A percentile compares a stretch with the other conserved stretches of the same genome.
Conservation (phyloP, 2,797 vertebrate genomes). For the Typhlichthys eigenmanni region DNA sequence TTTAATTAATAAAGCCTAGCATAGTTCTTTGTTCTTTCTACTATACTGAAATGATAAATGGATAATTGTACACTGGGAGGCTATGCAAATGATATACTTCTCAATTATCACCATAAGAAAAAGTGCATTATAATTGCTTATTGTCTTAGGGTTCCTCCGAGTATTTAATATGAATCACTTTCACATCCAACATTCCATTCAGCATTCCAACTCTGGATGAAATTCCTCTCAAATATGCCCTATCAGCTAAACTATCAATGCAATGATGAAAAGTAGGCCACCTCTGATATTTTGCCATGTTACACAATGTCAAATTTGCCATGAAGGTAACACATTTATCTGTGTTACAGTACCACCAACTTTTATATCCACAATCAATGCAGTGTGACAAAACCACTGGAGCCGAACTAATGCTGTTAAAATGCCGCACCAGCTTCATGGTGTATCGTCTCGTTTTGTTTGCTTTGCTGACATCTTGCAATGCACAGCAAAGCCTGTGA, state of each 20-base stretch:
- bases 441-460: conserved; percentile 46
- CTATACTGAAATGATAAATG: too few relatives aligned
- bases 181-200: conserved; percentile 28
- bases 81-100: conserved; percentile 12
- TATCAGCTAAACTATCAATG: conserved; percentile 45
- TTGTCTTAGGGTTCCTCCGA: conserved; percentile 55
- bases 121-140: conserved; percentile 50
- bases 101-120: conserved; percentile 30
- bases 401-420: conserved; percentile 67
- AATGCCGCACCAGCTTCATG: conserved; percentile 46
- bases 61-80: too few relatives aligned
- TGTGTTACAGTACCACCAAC: conserved; percentile 50
- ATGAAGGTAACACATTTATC: conserved; percentile 57
- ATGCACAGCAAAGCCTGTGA: conserved; percentile 17
- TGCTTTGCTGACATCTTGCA: conserved; percentile 8
- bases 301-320: conserved; percentile 51
- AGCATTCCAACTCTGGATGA: conserved; percentile 31
- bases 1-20: too few relatives aligned
- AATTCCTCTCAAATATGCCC: conserved; percentile 37
- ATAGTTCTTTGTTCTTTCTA: too few relatives aligned
- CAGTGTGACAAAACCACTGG: conserved; percentile 62
- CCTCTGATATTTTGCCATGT: conserved; percentile 29
- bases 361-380: conserved; percentile 55
- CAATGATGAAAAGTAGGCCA: conserved; percentile 61
- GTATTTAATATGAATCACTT: conserved; percentile 59